Evolutionary conservation across 2,888 invertebrate species (phyloP), one percentile per base, ranked within the genome.

Genomic region (Coenonympha glycerion): DNA sequence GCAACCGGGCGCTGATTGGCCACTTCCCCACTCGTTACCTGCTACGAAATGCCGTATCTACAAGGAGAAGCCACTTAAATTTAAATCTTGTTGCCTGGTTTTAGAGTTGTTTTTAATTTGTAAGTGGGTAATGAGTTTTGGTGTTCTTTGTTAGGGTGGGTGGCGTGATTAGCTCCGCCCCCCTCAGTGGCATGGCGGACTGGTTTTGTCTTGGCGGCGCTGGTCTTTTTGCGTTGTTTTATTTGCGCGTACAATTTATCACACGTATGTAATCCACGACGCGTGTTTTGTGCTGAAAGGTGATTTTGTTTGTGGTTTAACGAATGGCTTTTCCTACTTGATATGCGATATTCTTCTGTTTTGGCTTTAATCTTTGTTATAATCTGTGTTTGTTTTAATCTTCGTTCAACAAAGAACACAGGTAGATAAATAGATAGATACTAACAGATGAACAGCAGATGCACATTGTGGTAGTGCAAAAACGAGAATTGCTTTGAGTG

Each of bases 1-100:
- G 79, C 71, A 77, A 87, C 86, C 73, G 71, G 60, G 63, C 76
- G 71, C 78, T 84, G 79, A 85, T 85, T 84, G 83, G 85, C 84
- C 79, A 79, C 82, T 81, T 79, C 72, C 65, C 51, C 57, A 44
- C 53, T 48, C 56, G 56, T 53, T 51, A 52, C 52, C 53, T 66
- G 56, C 52, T 49, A 47, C 66, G 59, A 58, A 78, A 73, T 62
- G 71, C 47, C 58, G 58, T 67, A 79, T 78, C 71, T 63, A 55
- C 64, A 68, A 53, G 51, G 36, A 52, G 47, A 45, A 45, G 52
- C 59, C 62, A 70, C 66, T 71, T 63, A 59, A 78, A 72, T 71
- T 63, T 71, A 63, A 62, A 69, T 69, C 72, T 68, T 81, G 70
- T 51, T 21, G 2, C 1, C 1, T 42, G 39, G n/a, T 1, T 0